Percentiles rank a stretch among this genome's conserved stretches.
These are phyloP conservation scores for Sebastes cheni DNA, from an alignment of 2,797 vertebrate species.

Conservation along the genomic window DNA sequence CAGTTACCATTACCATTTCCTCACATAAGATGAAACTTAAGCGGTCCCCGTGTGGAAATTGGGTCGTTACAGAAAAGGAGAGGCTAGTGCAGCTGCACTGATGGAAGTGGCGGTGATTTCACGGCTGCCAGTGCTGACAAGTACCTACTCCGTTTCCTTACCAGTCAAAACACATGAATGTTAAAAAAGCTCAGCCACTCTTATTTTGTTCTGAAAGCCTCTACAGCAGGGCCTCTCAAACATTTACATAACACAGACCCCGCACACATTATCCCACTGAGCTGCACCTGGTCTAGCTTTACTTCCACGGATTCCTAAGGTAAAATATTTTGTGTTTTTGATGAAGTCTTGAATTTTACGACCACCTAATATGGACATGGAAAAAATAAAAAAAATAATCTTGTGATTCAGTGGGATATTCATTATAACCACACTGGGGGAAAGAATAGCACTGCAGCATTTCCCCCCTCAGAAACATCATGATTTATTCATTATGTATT, in stretches of 20 bases:
- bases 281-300: background rate
- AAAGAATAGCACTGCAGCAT: background rate
- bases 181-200: constrained; percentile 10
- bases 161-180: constrained; percentile 41
- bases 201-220: constrained; percentile 16
- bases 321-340: background rate
- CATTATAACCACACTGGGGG: background rate
- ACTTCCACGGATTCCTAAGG: background rate
- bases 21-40: constrained; percentile 22
- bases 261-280: background rate
- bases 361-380: background rate
- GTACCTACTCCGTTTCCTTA: constrained; percentile 29
- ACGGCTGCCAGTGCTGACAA: constrained; percentile 28
- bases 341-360: background rate
- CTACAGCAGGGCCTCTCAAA: background rate
- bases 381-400: background rate
- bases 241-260: constrained; percentile 27
- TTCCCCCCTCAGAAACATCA: background rate
- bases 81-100: constrained; percentile 7
- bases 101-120: constrained; percentile 25
- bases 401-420: background rate
- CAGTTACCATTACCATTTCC: constrained; percentile 20
- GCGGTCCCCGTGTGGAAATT: constrained; percentile 5
- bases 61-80: constrained; percentile 20
- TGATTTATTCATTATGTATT: background rate